Evolutionary conservation across 2,797 vertebrate species (phyloP), one percentile per base, ranked within the genome.

Genomic region (Thamnophis elegans): DNA sequence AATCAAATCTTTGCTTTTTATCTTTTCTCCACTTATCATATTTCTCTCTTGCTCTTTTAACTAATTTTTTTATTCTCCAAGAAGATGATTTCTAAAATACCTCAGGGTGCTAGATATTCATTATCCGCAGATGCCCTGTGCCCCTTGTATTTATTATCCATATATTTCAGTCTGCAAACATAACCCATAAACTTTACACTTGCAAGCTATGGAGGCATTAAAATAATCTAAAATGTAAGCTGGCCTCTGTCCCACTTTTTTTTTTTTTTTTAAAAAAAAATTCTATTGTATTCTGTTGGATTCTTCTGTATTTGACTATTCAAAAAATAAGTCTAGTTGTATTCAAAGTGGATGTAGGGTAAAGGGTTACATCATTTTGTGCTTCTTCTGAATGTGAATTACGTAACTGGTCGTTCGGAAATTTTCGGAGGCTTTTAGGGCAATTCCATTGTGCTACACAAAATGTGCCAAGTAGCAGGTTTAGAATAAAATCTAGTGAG

Each of bases 101-200:
- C 96, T 94, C n/a, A 85, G 94, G 96, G 95, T 95, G 4, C 94
- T 89, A 90, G 95, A 53, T 95, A 97, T 96, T 97, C 96, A 94
- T 96, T 97, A 95, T 95, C 95, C 94, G 90, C 32, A 73, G 93
- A 91, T 95, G 95, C 95, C 96, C 93, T 10, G 14, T 94, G 95
- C 95, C 42, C 60, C 82, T 89, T 92, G 94, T 93, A 96, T 95
- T 97, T 97, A 95, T 97, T 97, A 97, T 93, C 95, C 94, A 25
- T 89, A 95, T 94, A 94, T 89, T 88, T 93, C 5, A 8, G 94
- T 91, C 94, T 95, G 91, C 94, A 97, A 96, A 95, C 91, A 93
- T 94, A 96, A 95, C 18, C 94, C 94, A 96, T 96, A 95, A 96
- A 95, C 94, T 95, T 90, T 88, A 78, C 20, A 28, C 94, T 89